Evolutionary conservation across 2,888 invertebrate species (phyloP).

Genomic region (Galerucella calmariensis): DNA sequence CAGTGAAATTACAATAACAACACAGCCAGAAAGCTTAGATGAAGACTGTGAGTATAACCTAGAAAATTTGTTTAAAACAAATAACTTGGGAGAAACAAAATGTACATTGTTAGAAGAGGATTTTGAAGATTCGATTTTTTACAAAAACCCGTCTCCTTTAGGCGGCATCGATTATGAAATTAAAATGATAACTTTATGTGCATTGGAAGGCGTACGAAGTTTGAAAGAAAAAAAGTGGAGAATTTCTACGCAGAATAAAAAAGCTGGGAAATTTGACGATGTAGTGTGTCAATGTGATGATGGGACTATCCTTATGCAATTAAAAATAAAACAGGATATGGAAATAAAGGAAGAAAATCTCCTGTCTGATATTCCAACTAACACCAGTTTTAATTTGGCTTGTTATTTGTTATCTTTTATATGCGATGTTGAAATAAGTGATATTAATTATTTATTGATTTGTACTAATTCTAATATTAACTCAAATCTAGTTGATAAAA

Average conservation of each 20-base stretch:
- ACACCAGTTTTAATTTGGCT: neutral
- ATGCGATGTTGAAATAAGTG: neutral
- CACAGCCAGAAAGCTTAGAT: too few species aligned
- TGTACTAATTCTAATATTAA: neutral
- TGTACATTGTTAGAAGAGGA: too few species aligned
- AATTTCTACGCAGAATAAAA: neutral
- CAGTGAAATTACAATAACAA: too few species aligned
- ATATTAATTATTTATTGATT: neutral
- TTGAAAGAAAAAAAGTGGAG: neutral
- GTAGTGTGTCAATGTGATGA: neutral
- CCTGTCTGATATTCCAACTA: neutral
- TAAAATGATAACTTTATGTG: conserved; percentile 3
- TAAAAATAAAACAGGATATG: neutral
- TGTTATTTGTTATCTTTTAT: neutral
- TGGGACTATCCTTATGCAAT: neutral
- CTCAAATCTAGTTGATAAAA: neutral
- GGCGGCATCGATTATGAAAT: conserved; percentile 2
- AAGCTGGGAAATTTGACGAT: conserved; percentile 9
- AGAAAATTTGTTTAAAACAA: too few species aligned
- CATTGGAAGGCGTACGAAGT: neutral
- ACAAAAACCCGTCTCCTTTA: neutral
- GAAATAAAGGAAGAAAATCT: neutral
- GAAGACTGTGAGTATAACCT: too few species aligned
- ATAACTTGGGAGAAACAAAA: too few species aligned
- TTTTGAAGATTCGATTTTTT: too few species aligned